Conservation (phyloP, 2,888 invertebrate genomes). For the Digitonthophagus gazella region DNA sequence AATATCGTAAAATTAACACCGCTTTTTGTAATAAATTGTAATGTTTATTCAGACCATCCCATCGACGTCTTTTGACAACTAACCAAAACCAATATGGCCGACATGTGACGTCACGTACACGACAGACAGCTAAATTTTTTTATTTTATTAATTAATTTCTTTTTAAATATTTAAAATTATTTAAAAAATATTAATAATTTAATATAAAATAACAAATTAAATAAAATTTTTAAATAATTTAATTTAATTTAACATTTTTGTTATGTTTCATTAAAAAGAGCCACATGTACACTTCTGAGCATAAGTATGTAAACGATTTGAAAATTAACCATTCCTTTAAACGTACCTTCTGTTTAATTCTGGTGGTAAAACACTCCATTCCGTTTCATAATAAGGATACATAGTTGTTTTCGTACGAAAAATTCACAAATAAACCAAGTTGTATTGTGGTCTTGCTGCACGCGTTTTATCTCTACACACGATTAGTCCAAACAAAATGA, state of each 20-base stretch:
- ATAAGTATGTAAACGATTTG: conserved; percentile 4
- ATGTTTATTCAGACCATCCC: conserved; percentile 42
- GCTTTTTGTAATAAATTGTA: conserved; percentile 31
- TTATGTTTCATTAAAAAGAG: too few species aligned
- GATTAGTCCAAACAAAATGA: conserved; percentile 14
- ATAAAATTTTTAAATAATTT: background rate
- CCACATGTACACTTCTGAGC: background rate
- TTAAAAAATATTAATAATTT: background rate
- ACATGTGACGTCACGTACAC: conserved; percentile 39
- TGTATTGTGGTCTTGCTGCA: background rate
- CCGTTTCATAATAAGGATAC: conserved; percentile 70
- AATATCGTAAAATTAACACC: conserved; percentile 33
- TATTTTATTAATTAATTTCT: background rate
- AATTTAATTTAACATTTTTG: too few species aligned
- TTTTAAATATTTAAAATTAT: background rate
- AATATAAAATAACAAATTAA: background rate
- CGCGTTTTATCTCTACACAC: conserved; percentile 3
- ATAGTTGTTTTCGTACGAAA: conserved; percentile 47
- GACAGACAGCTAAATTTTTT: background rate
- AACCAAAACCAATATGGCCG: conserved; percentile 46
- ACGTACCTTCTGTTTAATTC: conserved; percentile 79
- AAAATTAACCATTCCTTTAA: too few species aligned
- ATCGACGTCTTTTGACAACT: conserved; percentile 30
- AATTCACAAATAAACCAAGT: background rate
- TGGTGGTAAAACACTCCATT: conserved; percentile 83